Evolutionary conservation across 2,888 invertebrate genomes (phyloP).

Genomic region (Alviniconcha strummeri): DNA sequence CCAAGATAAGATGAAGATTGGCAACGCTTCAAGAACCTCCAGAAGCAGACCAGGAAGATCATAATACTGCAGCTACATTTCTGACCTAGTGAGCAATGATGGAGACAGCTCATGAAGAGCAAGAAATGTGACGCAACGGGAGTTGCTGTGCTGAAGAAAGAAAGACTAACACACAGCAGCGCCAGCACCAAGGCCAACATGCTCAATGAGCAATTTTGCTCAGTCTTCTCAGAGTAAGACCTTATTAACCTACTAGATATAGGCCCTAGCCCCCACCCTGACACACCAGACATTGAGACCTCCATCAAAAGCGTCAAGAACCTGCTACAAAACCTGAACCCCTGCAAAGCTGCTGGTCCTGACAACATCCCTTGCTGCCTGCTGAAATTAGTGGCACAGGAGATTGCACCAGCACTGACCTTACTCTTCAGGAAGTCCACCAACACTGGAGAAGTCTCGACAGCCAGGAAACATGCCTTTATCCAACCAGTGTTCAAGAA

Average conservation of each 20-base stretch:
- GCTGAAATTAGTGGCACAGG: background rate
- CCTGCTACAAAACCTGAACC: constrained; percentile 1
- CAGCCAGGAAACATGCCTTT: background rate
- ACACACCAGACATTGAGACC: no score
- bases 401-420: background rate
- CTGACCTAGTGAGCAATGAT: background rate
- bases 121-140: background rate
- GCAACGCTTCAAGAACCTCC: no score
- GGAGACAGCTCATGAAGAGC: background rate
- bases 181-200: background rate
- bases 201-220: background rate
- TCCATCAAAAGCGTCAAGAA: background rate
- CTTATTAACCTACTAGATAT: background rate
- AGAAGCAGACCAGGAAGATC: no score
- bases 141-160: background rate
- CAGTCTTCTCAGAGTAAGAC: background rate
- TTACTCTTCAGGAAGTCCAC: background rate
- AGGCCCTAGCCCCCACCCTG: no score
- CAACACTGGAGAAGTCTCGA: background rate
- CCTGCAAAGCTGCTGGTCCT: background rate
- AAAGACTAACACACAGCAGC: background rate
- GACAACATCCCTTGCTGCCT: constrained; percentile 9
- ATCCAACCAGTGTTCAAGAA: background rate
- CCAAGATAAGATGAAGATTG: no score
- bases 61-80: background rate